Base-by-base conservation (phyloP, 2,888 invertebrate genomes). In the Alviniconcha strummeri region DNA sequence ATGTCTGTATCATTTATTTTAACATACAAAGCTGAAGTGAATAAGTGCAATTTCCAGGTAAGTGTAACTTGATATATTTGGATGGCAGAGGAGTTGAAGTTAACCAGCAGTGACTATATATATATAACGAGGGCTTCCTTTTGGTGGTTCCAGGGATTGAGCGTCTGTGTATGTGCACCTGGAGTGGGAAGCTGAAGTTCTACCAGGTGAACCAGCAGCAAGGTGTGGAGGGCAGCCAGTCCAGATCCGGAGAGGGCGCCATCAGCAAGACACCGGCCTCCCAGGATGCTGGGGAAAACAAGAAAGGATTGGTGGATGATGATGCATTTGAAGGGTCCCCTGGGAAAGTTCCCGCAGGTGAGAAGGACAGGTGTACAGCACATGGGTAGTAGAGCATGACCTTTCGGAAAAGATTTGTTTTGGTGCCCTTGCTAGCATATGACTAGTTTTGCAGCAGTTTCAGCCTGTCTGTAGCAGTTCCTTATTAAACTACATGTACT, bases 131-230 rank as follows among this genome's bases (percentile, higher is more conserved):
- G 36, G 36, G 36, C 8, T 60, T 80, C 55, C 67, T 82, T 36
- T 36, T 36, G 57, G 52, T 60, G 17, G n/a, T 87, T 86, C 6
- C 88, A 96, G 96, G 96, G 92, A 95, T 98, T 85, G 98, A 98
- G 91, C 95, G 97, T 79, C 94, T 98, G 60, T 98, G 98, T 93
- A 97, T 96, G 3, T 96, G 97, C 75, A 97, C 97, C 0, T 96
- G 95, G 89, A 95, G 96, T 82, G 98, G 98, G 6, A 96, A 96
- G 86, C 95, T 98, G 81, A 96, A 97, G 91, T 97, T 98, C 94
- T 93, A 92, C 87, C 91, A 92, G 84, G 85, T 90, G 55, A 89
- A 88, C 87, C 89, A 89, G 67, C 88, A 88, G 75, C 81, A 82
- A 57, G 84, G 82, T 56, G 86, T 55, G 5, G 77, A 77, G 56